Percentiles rank a stretch among this genome's conserved stretches.
Conservation (phyloP, 2,888 invertebrate species). For the Xestia rhomboidea region DNA sequence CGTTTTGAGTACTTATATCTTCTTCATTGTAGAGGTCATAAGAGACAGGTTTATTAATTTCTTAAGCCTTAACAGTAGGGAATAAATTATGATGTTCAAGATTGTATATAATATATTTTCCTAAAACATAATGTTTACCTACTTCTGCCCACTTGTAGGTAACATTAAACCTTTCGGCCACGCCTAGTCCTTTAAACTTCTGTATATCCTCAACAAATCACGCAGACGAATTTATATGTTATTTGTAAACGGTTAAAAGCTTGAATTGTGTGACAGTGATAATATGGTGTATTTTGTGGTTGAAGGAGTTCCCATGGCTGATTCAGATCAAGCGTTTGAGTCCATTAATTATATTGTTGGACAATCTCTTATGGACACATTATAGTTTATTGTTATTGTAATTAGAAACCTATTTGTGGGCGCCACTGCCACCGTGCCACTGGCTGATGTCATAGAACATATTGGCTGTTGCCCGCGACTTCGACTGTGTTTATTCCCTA, state of each 20-base stretch:
- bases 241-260: conserved; percentile 14
- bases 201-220: conserved; percentile 38
- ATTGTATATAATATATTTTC: conserved; percentile 53
- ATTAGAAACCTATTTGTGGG: conserved; percentile 63
- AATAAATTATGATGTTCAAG: conserved; percentile 56
- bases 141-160: conserved; percentile 51
- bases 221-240: conserved; percentile 41
- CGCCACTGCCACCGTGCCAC: conserved; percentile 46
- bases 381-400: conserved; percentile 65
- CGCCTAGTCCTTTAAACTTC: conserved; percentile 50
- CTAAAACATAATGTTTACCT: conserved; percentile 49
- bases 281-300: conserved; percentile 27
- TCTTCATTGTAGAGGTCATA: conserved; percentile 40
- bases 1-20: conserved; percentile 14
- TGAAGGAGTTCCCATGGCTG: conserved; percentile 58
- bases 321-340: conserved; percentile 48
- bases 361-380: conserved; percentile 53
- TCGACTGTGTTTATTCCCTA: not conserved
- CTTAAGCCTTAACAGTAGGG: conserved; percentile 19
- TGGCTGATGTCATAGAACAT: conserved; percentile 54
- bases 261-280: conserved; percentile 11
- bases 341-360: conserved; percentile 55
- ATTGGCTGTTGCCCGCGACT: conserved; percentile 8
- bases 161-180: conserved; percentile 53
- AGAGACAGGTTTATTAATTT: conserved; percentile 49